Conservation (phyloP, 2,888 invertebrate genomes). For the Pollenia angustigena region DNA sequence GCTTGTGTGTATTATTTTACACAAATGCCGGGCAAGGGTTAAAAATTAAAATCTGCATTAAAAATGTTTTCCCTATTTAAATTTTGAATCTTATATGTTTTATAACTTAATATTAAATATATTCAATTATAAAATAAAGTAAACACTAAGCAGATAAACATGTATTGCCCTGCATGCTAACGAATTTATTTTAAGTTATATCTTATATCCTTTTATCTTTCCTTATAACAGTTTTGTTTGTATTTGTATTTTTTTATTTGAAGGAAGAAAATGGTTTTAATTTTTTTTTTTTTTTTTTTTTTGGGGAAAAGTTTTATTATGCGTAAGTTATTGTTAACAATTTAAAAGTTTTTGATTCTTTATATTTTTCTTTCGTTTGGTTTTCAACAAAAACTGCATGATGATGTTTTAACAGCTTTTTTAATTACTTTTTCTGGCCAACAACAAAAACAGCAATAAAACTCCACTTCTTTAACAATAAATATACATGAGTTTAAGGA, state of each 20-base stretch:
- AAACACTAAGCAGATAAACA: not conserved
- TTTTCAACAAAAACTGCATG: slow-evolving; percentile 30
- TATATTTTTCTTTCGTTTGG: slow-evolving; percentile 18
- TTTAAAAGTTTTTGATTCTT: slow-evolving; percentile 55
- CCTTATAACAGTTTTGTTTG: not conserved
- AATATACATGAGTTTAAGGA: not conserved
- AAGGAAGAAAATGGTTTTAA: not conserved
- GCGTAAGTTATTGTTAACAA: slow-evolving; percentile 64
- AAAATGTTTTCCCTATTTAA: too few species aligned
- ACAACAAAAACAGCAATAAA: slow-evolving; percentile 39
- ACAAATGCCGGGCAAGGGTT: too few species aligned
- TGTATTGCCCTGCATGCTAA: not conserved
- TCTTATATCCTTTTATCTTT: slow-evolving; percentile 20
- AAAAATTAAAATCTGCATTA: too few species aligned
- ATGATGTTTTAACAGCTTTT: slow-evolving; percentile 66
- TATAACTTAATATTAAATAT: not conserved
- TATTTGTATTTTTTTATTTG: not conserved
- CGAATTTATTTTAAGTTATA: not conserved
- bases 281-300: slow-evolving; percentile 5
- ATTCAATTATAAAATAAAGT: slow-evolving; percentile 10
- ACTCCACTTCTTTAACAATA: slow-evolving; percentile 35
- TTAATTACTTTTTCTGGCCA: slow-evolving; percentile 62
- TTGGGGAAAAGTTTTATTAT: slow-evolving; percentile 44
- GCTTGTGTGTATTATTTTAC: fast-evolving
- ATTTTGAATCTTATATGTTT: too few species aligned